Evolutionary conservation across 2,113 vertebrate genomes (phyloP), one percentile per base, ranked within the genome.

Genomic region (Calypte anna): DNA sequence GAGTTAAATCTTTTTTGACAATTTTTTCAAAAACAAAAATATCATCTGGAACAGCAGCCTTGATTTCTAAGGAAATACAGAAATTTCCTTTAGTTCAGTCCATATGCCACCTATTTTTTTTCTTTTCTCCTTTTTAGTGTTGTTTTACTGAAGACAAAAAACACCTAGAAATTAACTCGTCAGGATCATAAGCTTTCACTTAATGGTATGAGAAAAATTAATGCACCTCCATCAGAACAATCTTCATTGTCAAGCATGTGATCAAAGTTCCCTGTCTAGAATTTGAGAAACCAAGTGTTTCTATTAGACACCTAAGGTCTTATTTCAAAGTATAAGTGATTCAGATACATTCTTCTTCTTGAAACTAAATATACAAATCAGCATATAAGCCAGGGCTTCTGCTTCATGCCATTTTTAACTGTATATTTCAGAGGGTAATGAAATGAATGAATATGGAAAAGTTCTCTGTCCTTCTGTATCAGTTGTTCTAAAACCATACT

Each of bases 1-100:
- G 96, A 97, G 95, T 96, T 97, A 97, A 97, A 97, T 85, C 7
- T 91, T 82, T 85, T 97, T 77, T 97, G 97, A 97, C 96, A 96
- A 93, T 90, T 96, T 94, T 96, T 95, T 97, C 97, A 96, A 96
- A 97, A 94, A 84, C 54, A 95, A 96, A 96, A 93, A 92, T 77
- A 77, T 92, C 87, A 94, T 81, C 81, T 82, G 72, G 82, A 96
- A 90, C 86, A 93, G 76, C 91, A 86, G 59, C 81, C 75, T 81
- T 92, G 33, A 91, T 82, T 87, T 82, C 62, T 66, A 88, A 84
- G 64, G 76, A 95, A 96, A 97, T 91, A 92, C 86, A 93, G 54
- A 88, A 87, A 88, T 59, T 95, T 96, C 76, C 54, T 81, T 91
- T 75, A 96, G 68, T 68, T 93, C 80, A 72, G 61, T 76, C 46